Conservation (phyloP, 2,113 vertebrate species). For the Felis chaus region DNA sequence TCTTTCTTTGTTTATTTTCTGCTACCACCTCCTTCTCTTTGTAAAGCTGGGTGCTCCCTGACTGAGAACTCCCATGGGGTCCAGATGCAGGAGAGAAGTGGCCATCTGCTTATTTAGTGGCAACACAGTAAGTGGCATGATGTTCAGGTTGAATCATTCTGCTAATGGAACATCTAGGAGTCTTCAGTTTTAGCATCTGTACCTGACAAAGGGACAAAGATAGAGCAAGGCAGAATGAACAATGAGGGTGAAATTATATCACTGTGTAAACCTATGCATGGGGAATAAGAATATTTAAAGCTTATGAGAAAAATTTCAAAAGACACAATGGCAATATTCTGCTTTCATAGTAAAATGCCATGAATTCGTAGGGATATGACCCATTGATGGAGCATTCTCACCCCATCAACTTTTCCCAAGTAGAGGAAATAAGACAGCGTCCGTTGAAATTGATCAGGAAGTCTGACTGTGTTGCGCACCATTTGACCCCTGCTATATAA, state of each 20-base stretch:
- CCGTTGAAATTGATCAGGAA: background rate
- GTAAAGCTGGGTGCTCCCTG: background rate
- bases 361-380: background rate
- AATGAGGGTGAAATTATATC: background rate
- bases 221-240: background rate
- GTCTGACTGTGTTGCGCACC: background rate
- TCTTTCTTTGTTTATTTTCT: background rate
- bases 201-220: background rate
- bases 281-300: background rate
- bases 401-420: background rate
- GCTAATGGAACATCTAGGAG: background rate
- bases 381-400: background rate
- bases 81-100: background rate
- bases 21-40: background rate
- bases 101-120: slow-evolving; percentile 13
- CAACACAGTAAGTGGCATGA: background rate
- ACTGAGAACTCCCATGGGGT: background rate
- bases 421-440: background rate
- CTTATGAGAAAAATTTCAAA: background rate
- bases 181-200: background rate
- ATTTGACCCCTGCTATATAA: background rate
- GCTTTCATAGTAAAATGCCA: background rate
- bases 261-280: background rate
- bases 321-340: background rate
- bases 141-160: slow-evolving; percentile 17